phyloP scores from a whole-genome alignment of 1,140 invertebrate species.

The Rhysida immarginata region DNA sequence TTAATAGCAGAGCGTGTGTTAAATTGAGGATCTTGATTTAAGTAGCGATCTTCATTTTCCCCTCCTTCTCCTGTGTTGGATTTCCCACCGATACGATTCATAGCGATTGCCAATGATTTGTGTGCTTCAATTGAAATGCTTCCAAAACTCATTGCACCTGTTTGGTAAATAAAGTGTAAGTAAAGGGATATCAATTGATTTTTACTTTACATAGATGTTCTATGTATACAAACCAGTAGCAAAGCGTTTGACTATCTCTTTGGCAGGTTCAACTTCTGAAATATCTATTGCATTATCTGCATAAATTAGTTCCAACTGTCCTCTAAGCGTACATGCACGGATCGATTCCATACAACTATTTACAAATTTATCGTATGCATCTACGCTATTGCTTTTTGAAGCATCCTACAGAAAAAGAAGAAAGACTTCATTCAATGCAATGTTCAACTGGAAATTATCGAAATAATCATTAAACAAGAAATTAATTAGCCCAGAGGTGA shows the following conservation, averaged over 20 bases:
- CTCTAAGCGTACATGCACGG: slow-evolving; percentile 72
- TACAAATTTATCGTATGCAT: slow-evolving; percentile 74
- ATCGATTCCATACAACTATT: slow-evolving; percentile 77
- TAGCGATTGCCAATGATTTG: slow-evolving; percentile 82
- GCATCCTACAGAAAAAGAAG: slow-evolving; percentile 47
- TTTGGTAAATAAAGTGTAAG: slow-evolving; percentile 15
- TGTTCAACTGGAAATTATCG: no score
- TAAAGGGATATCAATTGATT: background rate
- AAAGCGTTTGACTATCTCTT: slow-evolving; percentile 89
- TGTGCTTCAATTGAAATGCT: slow-evolving; percentile 88
- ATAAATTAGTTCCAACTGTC: slow-evolving; percentile 72
- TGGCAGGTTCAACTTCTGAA: slow-evolving; percentile 73
- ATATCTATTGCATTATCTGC: slow-evolving; percentile 61
- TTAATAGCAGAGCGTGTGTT: slow-evolving; percentile 52
- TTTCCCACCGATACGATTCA: slow-evolving; percentile 91
- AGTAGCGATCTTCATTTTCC: slow-evolving; percentile 66
- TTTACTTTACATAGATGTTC: background rate
- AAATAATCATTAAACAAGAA: no score
- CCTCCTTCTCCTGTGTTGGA: slow-evolving; percentile 94
- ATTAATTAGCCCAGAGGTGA: no score
- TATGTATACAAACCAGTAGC: slow-evolving; percentile 37
- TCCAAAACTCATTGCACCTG: slow-evolving; percentile 86
- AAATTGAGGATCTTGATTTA: slow-evolving; percentile 53
- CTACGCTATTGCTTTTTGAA: slow-evolving; percentile 57
- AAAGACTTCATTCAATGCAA: background rate